Base-by-base conservation (phyloP, 1,140 invertebrate species). In the Drosophila nannoptera region DNA sequence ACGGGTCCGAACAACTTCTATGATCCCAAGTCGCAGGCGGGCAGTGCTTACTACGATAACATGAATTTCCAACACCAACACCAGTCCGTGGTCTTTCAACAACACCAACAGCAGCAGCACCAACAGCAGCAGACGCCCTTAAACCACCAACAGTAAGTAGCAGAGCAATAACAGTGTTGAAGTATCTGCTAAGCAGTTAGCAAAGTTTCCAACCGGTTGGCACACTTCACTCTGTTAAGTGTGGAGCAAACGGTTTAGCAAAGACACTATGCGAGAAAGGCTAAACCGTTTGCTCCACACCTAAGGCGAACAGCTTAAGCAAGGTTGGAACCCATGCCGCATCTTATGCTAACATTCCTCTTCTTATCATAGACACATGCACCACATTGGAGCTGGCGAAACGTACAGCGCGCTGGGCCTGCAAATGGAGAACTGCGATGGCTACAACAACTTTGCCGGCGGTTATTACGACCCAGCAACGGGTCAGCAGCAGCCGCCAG, bases 401-500 rank as follows among this genome's bases (percentile, higher is more conserved):
- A 71, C 80, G 5, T 88, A 88, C 9, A 89, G 80, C 38, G 89
- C 90, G n/a, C 68, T 90, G 12, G 69, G 87, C 2, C 46, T 88
- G 45, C 87, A 88, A 73, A 88, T 90, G 48, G 82, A 87, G 31
- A 90, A 89, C 50, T 87, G 84, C 64, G 90, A 90, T 61, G 74
- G 87, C 43, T 87, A 82, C 73, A 86, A 86, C 46, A 86, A 72
- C 31, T 86, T 86, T 22, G 82, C 73, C n/a, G 73, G 62, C 12
- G 62, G 73, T 9, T 83, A 83, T 63, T 84, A 83, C 49, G 84
- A 87, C 33, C 42, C 76, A 31, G 42, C 36, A 7, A n/a, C 72
- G 7, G 62, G 63, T 45, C 78, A 82, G 50, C 74, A 77, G 48
- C 77, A 78, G 16, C 73, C 87, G n/a, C 68, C 78, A 5, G 69